Base-by-base conservation (phyloP, 2,113 vertebrate genomes). In the Synchiropus splendidus region DNA sequence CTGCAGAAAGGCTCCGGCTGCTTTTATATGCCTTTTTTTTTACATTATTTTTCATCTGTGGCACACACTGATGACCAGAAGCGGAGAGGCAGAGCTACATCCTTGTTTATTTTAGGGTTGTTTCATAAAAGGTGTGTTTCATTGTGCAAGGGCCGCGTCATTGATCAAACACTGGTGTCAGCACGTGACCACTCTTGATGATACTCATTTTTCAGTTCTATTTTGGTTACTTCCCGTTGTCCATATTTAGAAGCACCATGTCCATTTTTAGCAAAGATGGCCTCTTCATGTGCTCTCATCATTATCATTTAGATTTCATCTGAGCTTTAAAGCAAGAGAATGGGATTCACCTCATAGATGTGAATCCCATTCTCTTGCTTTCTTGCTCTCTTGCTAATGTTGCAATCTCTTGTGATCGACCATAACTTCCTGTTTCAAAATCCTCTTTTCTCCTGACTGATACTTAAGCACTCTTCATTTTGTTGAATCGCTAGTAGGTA, bases 31-130 rank as follows among this genome's bases (percentile, higher is more conserved):
- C 32, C 18, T 34, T 17, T 49, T 15, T 2, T 1, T 12, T 15
- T 11, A 27, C 5, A 21, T 6, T 12, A 17, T 38, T 43, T 50
- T 45, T 17, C 36, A 44, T 18, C 13, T 10, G 35, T 30, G 16
- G 21, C 9, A 12, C n/a, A n/a, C n/a, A n/a, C n/a, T n/a, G 18
- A 45, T 12, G 40, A 18, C 31, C 15, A 32, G 32, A 40, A 32
- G 31, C 27, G 14, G 10, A 8, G 12, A 14, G 12, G 2, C 10
- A 21, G 13, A 5, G 8, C 34, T 44, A 62, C 46, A 72, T 78
- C 75, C 75, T 67, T 70, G 31, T 75, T 72, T 67, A 62, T 65
- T 50, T 17, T 75, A n/a, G 37, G 72, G 72, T 53, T 67, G 70
- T 50, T 31, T 6, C 11, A 12, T 51, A 36, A 21, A 14, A 15